A percentile compares a stretch with the other conserved stretches of the same genome.
Evolutionary conservation across 2,888 invertebrate genomes (phyloP).

Genomic region (Gerris lacustris): DNA sequence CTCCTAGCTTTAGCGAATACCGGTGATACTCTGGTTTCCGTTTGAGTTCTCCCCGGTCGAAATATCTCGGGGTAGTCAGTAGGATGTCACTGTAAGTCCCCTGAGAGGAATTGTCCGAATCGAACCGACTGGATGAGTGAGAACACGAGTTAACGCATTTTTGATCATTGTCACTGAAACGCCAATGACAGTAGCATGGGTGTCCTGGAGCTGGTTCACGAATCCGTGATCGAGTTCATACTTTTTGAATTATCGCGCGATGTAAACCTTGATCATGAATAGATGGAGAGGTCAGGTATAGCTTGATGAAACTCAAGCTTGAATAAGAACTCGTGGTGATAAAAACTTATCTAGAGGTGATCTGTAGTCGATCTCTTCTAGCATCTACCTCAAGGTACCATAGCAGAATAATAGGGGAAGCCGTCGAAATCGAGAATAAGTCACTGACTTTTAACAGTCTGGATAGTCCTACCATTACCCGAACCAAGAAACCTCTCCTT

Average conservation of each 20-base stretch:
- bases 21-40: constrained; percentile 15
- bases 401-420: no score
- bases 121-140: background rate
- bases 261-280: background rate
- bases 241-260: background rate
- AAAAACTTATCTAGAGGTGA: no score
- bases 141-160: constrained; percentile 21
- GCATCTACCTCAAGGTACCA: no score
- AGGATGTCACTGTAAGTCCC: background rate
- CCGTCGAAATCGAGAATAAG: no score
- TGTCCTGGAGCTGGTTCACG: background rate
- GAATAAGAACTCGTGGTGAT: no score
- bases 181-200: constrained; percentile 10
- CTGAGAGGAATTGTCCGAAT: background rate
- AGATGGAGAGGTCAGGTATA: background rate
- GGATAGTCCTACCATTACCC: no score
- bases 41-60: background rate
- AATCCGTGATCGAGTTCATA: background rate
- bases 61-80: background rate
- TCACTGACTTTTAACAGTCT: no score
- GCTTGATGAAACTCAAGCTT: background rate
- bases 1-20: constrained; percentile 12
- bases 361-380: no score
- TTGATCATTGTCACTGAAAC: constrained; percentile 18
- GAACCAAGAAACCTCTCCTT: no score